A percentile compares a stretch with the other conserved stretches of the same genome.
phyloP scores from a whole-genome alignment of 2,888 invertebrate species.

The Nomada goodeniana region DNA sequence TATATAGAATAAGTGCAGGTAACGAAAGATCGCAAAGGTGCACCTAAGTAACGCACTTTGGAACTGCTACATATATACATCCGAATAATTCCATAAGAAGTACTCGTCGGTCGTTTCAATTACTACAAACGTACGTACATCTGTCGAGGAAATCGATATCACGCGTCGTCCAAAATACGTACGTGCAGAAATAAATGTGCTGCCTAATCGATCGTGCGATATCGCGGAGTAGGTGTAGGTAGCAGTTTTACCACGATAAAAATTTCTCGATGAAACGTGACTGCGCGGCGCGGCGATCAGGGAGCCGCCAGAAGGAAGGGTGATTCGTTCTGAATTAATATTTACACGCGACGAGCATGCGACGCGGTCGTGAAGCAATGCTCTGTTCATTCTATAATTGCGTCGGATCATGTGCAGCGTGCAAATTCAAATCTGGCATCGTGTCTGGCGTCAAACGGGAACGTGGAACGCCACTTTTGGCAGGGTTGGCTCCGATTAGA shows the following conservation, averaged over 20 bases:
- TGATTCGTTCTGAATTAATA: conserved; percentile 32
- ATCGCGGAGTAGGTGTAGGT: neutral
- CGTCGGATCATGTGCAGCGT: conserved; percentile 58
- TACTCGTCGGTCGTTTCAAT: neutral
- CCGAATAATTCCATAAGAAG: neutral
- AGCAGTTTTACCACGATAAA: neutral
- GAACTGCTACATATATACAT: neutral
- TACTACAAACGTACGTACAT: too few species aligned
- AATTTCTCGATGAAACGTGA: conserved; percentile 12
- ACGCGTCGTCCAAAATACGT: neutral
- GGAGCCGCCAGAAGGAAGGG: neutral
- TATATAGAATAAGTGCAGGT: neutral
- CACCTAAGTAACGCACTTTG: neutral
- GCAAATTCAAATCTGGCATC: conserved; percentile 50
- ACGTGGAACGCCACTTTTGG: conserved; percentile 60
- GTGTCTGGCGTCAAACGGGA: conserved; percentile 34
- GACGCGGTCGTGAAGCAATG: conserved; percentile 50
- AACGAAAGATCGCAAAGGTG: neutral
- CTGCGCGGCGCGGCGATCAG: neutral
- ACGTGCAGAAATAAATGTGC: too few species aligned
- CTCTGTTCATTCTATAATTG: conserved; percentile 41
- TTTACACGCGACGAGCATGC: conserved; percentile 58
- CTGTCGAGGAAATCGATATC: neutral
- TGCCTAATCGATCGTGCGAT: neutral
- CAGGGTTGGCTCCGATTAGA: conserved; percentile 20